These are phyloP conservation scores for Neofelis nebulosa DNA, from an alignment of 2,113 vertebrate genomes.

Conservation along the genomic window DNA sequence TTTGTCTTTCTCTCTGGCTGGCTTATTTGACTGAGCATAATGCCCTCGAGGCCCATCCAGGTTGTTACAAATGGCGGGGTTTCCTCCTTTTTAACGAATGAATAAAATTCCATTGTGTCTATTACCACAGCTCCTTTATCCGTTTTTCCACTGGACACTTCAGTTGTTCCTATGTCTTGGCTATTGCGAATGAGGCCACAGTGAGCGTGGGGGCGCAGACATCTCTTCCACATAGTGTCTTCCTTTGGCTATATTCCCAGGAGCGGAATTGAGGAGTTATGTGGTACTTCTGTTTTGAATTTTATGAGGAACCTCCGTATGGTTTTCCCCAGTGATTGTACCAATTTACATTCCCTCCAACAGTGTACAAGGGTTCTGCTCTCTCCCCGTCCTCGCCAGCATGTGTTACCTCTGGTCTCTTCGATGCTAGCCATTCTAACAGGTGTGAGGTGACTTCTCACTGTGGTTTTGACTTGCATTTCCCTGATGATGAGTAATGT, in stretches of 20 bases:
- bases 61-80: not conserved
- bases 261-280: not conserved
- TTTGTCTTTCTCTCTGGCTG: not conserved
- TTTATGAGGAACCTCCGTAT: not conserved
- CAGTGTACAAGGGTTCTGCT: not conserved
- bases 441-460: not conserved
- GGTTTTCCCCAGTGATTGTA: not conserved
- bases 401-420: not conserved
- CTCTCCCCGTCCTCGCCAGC: not conserved
- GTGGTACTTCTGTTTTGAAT: not conserved
- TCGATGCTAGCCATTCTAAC: not conserved
- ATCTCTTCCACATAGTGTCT: not conserved
- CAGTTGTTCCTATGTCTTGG: not conserved
- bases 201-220: not conserved
- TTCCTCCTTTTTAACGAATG: not conserved
- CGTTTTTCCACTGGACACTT: no score
- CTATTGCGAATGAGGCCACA: not conserved
- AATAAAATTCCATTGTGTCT: no score
- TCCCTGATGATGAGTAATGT: not conserved
- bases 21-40: not conserved
- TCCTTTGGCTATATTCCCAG: not conserved
- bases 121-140: not conserved
- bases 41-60: not conserved
- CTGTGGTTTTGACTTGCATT: not conserved
- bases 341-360: not conserved